A percentile compares a stretch with the other conserved stretches of the same genome.
Conservation (phyloP, 1,140 invertebrate species). For the Drosophila sproati region DNA sequence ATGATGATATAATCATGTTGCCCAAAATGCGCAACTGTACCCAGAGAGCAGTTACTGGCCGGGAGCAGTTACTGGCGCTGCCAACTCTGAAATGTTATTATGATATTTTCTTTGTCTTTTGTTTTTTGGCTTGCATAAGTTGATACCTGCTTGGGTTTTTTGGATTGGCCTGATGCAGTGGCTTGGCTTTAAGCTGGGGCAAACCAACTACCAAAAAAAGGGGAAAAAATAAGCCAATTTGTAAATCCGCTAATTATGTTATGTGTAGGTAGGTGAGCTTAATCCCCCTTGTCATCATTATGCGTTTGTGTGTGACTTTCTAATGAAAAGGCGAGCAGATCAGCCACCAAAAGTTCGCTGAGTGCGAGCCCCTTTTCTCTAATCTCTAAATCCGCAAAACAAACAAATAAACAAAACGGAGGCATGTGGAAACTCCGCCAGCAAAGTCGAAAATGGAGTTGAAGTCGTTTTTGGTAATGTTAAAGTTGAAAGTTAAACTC, state of each 20-base stretch:
- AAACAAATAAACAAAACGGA: slow-evolving; percentile 69
- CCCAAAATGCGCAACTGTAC: slow-evolving; percentile 64
- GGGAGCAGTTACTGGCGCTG: background rate
- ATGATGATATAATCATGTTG: slow-evolving; percentile 81
- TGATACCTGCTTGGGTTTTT: slow-evolving; percentile 45
- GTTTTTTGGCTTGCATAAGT: slow-evolving; percentile 22
- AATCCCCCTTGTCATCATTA: slow-evolving; percentile 62
- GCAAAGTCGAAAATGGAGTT: slow-evolving; percentile 22
- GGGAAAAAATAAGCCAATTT: slow-evolving; percentile 35
- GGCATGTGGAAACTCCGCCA: slow-evolving; percentile 36
- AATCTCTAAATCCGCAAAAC: slow-evolving; percentile 51
- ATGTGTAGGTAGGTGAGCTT: slow-evolving; percentile 1
- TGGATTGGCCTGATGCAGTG: background rate
- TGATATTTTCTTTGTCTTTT: background rate
- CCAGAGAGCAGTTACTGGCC: slow-evolving; percentile 4
- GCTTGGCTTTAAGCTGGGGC: slow-evolving; percentile 47
- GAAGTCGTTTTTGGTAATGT: slow-evolving; percentile 10
- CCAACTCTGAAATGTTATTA: background rate
- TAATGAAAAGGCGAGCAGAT: slow-evolving; percentile 62
- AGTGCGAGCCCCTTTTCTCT: slow-evolving; percentile 44
- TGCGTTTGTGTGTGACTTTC: slow-evolving; percentile 72
- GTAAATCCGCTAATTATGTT: slow-evolving; percentile 42
- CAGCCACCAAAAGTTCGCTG: slow-evolving; percentile 21
- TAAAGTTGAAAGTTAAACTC: slow-evolving; percentile 17
- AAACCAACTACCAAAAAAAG: slow-evolving; percentile 23